Evolutionary conservation across 2,888 invertebrate species (phyloP), one percentile per base, ranked within the genome.

Genomic region (Melanophora roralis): DNA sequence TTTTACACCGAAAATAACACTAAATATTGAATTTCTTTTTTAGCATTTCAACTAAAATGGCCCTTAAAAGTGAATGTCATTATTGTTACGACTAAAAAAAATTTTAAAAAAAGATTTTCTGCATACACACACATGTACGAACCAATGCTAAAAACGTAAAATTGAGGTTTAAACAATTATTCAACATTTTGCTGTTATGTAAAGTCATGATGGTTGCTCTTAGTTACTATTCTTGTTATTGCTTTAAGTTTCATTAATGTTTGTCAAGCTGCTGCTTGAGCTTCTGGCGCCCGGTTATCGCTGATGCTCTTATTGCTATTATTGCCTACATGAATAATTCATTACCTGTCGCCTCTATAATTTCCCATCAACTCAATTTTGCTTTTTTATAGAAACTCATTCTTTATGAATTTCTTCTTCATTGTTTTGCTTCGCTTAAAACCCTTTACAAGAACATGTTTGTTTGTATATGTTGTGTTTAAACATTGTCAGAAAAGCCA

Each of bases 311-410:
- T 53, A 34, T 16, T 71, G 34, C 11, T 78, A 43, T 49, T 57
- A 34, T 68, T 34, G 51, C 32, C 75, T 67, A 60, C 71, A 79
- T 79, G 79, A 79, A 79, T 79, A 75, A 79, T 75, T 79, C 79
- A 79, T 79, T 79, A 67, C 45, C 55, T 71, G 55, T 71, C 60
- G 55, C 75, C 74, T 51, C 71, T 71, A 79, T 79, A 79, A 79
- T 67, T 79, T 75, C 60, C 62, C 65, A 62, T 60, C 79, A 71
- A 32, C 60, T 49, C 32, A 67, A 79, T 62, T 43, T 40, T 40
- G n/a, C 19, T 75, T 45, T 32, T 45, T 67, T 38, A 75, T 68
- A 68, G 45, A 62, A 60, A 34, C 40, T 16, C 27, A 11, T 21
- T 40, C 27, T 7, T 53, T 51, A 6, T 27, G 27, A 27, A 27